Evolutionary conservation across 2,888 invertebrate genomes (phyloP).

Genomic region (Agriopis marginaria): DNA sequence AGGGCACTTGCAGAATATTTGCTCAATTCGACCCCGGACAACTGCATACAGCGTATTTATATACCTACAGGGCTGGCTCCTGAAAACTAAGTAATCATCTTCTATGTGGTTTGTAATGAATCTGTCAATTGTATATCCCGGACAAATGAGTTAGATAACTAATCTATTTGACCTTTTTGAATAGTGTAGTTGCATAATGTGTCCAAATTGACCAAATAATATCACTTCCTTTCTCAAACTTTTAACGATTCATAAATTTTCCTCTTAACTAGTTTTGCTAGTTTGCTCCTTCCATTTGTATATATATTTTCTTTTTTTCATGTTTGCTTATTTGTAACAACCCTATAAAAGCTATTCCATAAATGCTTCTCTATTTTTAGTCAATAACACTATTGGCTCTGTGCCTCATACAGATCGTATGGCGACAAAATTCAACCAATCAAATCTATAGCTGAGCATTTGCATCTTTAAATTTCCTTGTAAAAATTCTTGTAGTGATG

Average conservation of each 20-base stretch:
- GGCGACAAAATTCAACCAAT: slow-evolving; percentile 22
- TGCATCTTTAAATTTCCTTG: slow-evolving; percentile 26
- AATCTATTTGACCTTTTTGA: too few relatives aligned
- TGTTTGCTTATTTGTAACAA: slow-evolving; percentile 2
- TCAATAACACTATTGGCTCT: slow-evolving; percentile 49
- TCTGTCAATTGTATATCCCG: too few relatives aligned
- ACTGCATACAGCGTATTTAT: slow-evolving; percentile 1
- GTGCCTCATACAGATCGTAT: slow-evolving; percentile 49
- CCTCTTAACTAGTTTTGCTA: too few relatives aligned
- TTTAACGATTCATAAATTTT: too few relatives aligned
- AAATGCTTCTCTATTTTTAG: slow-evolving; percentile 55
- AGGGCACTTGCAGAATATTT: slow-evolving; percentile 62
- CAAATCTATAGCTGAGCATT: slow-evolving; percentile 21
- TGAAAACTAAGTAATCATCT: neutral
- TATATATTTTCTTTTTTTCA: too few relatives aligned
- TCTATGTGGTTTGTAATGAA: neutral
- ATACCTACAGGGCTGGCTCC: neutral
- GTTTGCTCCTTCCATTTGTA: too few relatives aligned
- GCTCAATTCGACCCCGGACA: slow-evolving; percentile 48
- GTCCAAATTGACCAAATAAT: too few relatives aligned
- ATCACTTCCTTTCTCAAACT: too few relatives aligned
- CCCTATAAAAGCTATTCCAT: slow-evolving; percentile 34
- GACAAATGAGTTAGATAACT: too few relatives aligned
- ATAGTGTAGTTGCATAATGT: too few relatives aligned
- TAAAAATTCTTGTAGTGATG: slow-evolving; percentile 10